These are phyloP conservation scores for Clusia tigrina DNA, from an alignment of 2,888 invertebrate genomes.

Conservation along the genomic window DNA sequence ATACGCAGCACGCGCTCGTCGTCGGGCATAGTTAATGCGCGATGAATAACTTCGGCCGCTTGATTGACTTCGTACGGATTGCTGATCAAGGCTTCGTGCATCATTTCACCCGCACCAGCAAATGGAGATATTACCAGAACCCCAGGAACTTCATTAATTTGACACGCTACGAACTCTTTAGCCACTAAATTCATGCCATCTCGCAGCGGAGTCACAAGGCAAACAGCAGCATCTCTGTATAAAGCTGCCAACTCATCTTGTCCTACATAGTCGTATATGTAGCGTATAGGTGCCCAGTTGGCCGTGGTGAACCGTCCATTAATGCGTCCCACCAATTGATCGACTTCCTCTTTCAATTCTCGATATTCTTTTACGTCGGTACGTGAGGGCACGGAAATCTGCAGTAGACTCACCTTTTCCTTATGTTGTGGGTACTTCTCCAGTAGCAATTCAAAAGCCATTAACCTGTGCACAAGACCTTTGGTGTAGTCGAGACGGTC, in stretches of 20 bases:
- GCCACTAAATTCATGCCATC: constrained; percentile 94
- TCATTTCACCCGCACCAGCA: constrained; percentile 91
- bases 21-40: constrained; percentile 88
- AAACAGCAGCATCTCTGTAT: constrained; percentile 86
- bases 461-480: constrained; percentile 83
- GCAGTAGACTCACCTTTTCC: constrained; percentile 81
- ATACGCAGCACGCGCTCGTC: constrained; percentile 86
- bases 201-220: constrained; percentile 84
- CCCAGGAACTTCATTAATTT: constrained; percentile 85
- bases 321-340: constrained; percentile 83
- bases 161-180: constrained; percentile 92
- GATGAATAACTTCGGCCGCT: constrained; percentile 86
- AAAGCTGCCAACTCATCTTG: constrained; percentile 87
- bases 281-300: constrained; percentile 89
- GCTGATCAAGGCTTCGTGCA: constrained; percentile 90
- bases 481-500: constrained; percentile 92
- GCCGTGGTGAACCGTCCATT: constrained; percentile 90
- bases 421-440: constrained; percentile 86
- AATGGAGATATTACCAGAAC: constrained; percentile 90
- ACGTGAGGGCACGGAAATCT: constrained; percentile 87
- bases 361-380: constrained; percentile 91
- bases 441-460: constrained; percentile 82
- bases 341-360: constrained; percentile 89
- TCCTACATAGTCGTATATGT: constrained; percentile 87
- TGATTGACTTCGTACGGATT: constrained; percentile 90